Conservation (phyloP, 2,797 vertebrate genomes). For the Sorex maritimensis region DNA sequence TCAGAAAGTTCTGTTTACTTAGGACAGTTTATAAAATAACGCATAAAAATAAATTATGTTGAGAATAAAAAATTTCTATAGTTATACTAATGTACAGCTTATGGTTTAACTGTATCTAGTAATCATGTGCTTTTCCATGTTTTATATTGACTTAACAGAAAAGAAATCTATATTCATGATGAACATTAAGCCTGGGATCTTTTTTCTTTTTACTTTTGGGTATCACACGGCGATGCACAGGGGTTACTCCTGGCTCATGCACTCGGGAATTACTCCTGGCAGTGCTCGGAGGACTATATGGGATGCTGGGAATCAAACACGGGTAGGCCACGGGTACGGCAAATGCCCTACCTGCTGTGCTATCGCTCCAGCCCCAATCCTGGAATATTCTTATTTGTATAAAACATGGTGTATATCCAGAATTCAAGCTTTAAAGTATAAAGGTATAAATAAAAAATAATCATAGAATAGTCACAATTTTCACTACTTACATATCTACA, state of each 20-base stretch:
- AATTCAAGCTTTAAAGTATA: conserved; percentile 66
- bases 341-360: too few relatives aligned
- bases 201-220: too few relatives aligned
- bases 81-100: conserved; percentile 55
- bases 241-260: too few relatives aligned
- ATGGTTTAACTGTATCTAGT: conserved; percentile 26
- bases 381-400: conserved; percentile 68
- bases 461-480: conserved; percentile 50
- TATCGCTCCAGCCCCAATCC: too few relatives aligned
- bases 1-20: conserved; percentile 29
- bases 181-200: conserved; percentile 64
- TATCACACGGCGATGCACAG: too few relatives aligned
- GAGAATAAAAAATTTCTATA: neutral
- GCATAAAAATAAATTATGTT: neutral
- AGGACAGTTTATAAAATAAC: conserved; percentile 48
- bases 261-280: too few relatives aligned
- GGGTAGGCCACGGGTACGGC: too few relatives aligned
- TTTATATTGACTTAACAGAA: conserved; percentile 33
- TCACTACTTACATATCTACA: conserved; percentile 18
- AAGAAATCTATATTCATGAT: conserved; percentile 71
- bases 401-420: conserved; percentile 68
- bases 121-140: conserved; percentile 9
- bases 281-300: too few relatives aligned
- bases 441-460: conserved; percentile 78
- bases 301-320: too few relatives aligned